Base-by-base conservation (phyloP, 2,888 invertebrate genomes). In the Seira ritae region DNA sequence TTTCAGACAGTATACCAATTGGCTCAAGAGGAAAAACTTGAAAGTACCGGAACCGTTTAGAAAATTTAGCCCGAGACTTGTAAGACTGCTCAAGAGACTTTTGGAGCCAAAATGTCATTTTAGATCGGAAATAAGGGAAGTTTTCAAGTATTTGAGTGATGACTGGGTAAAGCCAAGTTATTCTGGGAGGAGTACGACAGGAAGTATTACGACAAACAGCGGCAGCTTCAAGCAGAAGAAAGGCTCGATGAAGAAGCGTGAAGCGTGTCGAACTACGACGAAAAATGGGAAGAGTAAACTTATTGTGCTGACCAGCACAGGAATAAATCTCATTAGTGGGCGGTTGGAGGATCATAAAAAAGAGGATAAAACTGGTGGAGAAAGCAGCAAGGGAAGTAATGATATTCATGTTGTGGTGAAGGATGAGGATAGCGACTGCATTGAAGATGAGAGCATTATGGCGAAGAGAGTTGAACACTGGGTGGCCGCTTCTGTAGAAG, bases 31-130 rank as follows among this genome's bases (percentile, higher is more conserved):
- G 46, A 91, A 93, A 84, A 93, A 93, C 15, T 92, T 93, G 23
- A 93, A 93, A 89, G 92, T 93, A 70, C 93, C 93, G 0, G 91
- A 91, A 0, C 46, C 69, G 31, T 93, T 93, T 89, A 91, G 93
- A 24, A 92, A 93, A 66, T 95, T 95, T 90, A 93, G 94, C 0
- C 94, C 94, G 0, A 92, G 95, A 23, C 90, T 95, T 10, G 92
- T 95, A 90, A 92, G 95, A 86, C 93, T 95, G 89, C 94, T 95
- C 89, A 92, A 95, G 80, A 93, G 94, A 89, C 92, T 94, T 71
- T 92, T 95, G 84, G 94, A 94, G 80, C 94, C 94, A 86, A 93
- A 94, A 89, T 92, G 93, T 0, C 94, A 94, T 71, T 93, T 93
- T 88, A 92, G 95, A 17, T 92, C 93, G 80, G 92, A 92, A 84